Percentiles rank a stretch among this genome's conserved stretches.
Conservation (phyloP, 2,888 invertebrate genomes). For the Lasioglossum figueresi region DNA sequence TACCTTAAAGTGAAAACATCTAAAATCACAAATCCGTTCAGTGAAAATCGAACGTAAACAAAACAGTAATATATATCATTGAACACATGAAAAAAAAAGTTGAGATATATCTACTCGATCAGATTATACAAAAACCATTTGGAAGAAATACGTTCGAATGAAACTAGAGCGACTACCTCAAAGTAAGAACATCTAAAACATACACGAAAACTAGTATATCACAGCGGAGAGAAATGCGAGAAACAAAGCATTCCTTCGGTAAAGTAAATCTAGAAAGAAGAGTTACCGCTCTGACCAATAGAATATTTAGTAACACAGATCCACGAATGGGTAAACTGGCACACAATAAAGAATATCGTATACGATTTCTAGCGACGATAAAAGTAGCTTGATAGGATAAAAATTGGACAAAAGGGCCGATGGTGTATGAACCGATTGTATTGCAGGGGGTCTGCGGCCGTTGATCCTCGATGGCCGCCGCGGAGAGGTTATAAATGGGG, state of each 20-base stretch:
- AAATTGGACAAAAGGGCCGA: slow-evolving; percentile 50
- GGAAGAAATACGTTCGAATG: background rate
- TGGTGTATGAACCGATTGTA: slow-evolving; percentile 55
- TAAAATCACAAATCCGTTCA: background rate
- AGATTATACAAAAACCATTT: slow-evolving; percentile 6
- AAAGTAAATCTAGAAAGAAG: slow-evolving; percentile 28
- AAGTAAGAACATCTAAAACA: background rate
- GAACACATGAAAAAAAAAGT: slow-evolving; percentile 19
- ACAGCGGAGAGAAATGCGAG: slow-evolving; percentile 40
- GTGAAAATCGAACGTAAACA: background rate
- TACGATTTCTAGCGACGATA: slow-evolving; percentile 29
- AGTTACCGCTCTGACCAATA: slow-evolving; percentile 22
- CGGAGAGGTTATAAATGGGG: slow-evolving; percentile 63
- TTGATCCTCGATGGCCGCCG: slow-evolving; percentile 63
- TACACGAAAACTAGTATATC: slow-evolving; percentile 18
- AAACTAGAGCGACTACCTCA: background rate
- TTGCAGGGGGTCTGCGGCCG: slow-evolving; percentile 62
- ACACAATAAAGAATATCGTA: slow-evolving; percentile 11
- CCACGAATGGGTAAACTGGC: slow-evolving; percentile 30
- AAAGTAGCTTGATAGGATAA: slow-evolving; percentile 41
- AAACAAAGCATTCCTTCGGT: slow-evolving; percentile 34
- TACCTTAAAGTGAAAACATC: background rate
- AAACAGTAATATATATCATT: background rate
- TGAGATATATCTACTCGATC: background rate
- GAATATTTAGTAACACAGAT: slow-evolving; percentile 40